Evolutionary conservation across 2,797 vertebrate species (phyloP).

Genomic region (Ispidina lecontei): DNA sequence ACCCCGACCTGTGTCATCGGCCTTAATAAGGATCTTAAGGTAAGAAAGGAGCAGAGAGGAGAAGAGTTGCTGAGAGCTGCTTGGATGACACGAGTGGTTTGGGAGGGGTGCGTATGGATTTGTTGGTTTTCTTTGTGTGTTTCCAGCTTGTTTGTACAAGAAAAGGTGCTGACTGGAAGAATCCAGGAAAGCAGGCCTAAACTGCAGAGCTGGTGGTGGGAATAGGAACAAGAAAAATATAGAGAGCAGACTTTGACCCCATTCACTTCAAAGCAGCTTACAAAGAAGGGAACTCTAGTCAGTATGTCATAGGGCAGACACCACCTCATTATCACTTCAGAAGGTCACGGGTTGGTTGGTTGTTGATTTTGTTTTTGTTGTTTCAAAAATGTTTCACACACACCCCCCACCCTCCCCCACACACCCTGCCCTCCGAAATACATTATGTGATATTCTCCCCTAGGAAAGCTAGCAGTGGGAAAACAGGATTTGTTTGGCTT

Average conservation of each 20-base stretch:
- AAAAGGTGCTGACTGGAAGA: neutral
- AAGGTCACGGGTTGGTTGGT: neutral
- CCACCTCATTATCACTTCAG: neutral
- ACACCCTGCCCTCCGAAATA: neutral
- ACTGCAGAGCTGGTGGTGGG: neutral
- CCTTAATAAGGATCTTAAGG: slow-evolving; percentile 99
- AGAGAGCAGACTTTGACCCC: neutral
- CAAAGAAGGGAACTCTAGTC: neutral
- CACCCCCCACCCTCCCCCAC: no score
- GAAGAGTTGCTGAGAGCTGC: neutral
- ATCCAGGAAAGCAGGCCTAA: neutral
- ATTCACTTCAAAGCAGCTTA: neutral
- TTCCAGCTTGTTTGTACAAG: neutral
- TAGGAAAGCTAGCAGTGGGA: neutral
- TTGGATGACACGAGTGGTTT: neutral
- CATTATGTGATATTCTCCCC: neutral
- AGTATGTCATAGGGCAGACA: neutral
- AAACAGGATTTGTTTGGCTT: slow-evolving; percentile 23
- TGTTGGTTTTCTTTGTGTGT: neutral
- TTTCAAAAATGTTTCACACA: neutral
- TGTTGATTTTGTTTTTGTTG: neutral
- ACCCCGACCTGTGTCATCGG: slow-evolving; percentile 97
- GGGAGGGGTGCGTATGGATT: neutral
- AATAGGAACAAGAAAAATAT: neutral
- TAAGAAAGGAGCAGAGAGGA: slow-evolving; percentile 45